Conservation (phyloP, 2,888 invertebrate genomes). For the Xanthia togata region DNA sequence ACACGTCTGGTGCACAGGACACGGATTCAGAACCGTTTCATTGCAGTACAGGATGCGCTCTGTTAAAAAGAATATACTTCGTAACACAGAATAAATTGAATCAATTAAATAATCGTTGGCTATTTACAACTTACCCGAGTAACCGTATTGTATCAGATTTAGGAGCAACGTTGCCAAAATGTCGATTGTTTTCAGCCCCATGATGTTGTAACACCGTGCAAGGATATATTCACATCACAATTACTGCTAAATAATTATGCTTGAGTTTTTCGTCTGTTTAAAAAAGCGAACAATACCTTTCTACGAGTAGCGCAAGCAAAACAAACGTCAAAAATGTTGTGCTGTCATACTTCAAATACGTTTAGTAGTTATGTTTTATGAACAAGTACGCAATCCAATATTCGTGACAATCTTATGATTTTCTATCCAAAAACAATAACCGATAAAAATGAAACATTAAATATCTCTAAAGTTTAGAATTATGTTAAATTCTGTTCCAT, state of each 20-base stretch:
- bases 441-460: no score
- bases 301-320: constrained; percentile 76
- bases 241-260: constrained; percentile 48
- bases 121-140: constrained; percentile 83
- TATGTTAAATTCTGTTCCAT: no score
- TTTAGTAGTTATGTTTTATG: constrained; percentile 42
- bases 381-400: not conserved
- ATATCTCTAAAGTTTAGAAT: not conserved
- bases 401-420: fast-evolving
- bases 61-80: constrained; percentile 88
- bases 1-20: constrained; percentile 81
- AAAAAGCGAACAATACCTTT: constrained; percentile 71
- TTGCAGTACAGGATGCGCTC: constrained; percentile 88
- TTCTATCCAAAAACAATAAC: not conserved
- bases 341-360: constrained; percentile 60
- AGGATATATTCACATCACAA: constrained; percentile 82
- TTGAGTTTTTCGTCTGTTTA: constrained; percentile 72
- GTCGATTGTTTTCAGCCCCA: constrained; percentile 79
- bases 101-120: constrained; percentile 89
- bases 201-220: constrained; percentile 66
- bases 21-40: constrained; percentile 75
- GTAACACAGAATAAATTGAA: constrained; percentile 85
- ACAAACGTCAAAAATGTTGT: constrained; percentile 74
- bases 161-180: constrained; percentile 79
- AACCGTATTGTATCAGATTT: constrained; percentile 80